Base-by-base conservation (phyloP, 2,888 invertebrate species). In the Archaeoteleia sp. region DNA sequence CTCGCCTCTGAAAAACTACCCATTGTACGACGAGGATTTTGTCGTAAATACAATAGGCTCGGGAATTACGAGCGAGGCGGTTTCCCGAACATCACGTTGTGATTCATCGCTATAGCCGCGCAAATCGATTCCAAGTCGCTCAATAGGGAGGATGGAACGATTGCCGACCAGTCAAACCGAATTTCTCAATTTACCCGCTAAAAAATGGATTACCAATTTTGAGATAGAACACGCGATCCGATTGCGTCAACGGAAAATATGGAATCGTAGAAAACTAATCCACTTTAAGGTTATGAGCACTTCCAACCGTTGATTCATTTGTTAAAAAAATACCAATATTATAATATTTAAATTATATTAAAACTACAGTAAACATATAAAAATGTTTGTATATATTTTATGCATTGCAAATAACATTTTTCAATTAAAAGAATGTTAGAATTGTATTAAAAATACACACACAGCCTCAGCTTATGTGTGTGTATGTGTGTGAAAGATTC, bases 111-210 rank as follows among this genome's bases (percentile, higher is more conserved):
- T 42, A 49, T 58, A 67, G 67, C 62, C 53, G 60, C 63, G 51
- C 55, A 65, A 68, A 63, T 65, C 68, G 63, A 63, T 68, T 67
- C 39, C 62, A 62, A 67, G 67, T 67, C 67, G 62, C 67, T 62
- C 58, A 67, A 58, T 62, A 62, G 62, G 60, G 54, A 45, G 55
- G 30, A 34, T 53, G 39, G 25, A 23, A 27, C 49, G 46, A 57
- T 57, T 58, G 67, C 51, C 55, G 40, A 34, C 45, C 51, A 42
- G 49, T 51, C 51, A 39, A 42, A 54, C 58, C 62, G 43, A 62
- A 68, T 62, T 68, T 68, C 62, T 58, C 62, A 63, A 63, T 63
- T 68, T 54, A 62, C 42, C 58, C 49, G 35, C 35, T 20, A 20
- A 62, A 68, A 63, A 68, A 67, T 60, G 53, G 32, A 66, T 48